Evolutionary conservation across 2,797 vertebrate genomes (phyloP).

Genomic region (Leucoraja ocellata): DNA sequence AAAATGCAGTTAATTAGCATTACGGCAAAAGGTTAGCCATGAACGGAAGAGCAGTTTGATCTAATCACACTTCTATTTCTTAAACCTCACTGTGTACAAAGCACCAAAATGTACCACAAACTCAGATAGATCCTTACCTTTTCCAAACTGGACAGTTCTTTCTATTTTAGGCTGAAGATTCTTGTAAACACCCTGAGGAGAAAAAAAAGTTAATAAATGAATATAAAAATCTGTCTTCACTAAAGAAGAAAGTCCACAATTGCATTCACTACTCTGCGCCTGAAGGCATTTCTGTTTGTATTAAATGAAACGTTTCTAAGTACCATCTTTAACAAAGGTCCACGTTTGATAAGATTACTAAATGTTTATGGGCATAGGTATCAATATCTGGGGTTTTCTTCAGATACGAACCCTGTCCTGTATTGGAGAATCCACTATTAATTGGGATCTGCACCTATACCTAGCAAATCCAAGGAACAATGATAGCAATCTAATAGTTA

Average conservation of each 20-base stretch:
- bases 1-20: no score
- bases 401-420: neutral
- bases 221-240: neutral
- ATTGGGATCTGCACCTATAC: neutral
- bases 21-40: no score
- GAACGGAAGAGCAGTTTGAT: no score
- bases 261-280: no score
- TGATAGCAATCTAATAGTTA: neutral
- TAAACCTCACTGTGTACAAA: neutral
- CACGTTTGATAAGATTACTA: neutral
- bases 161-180: constrained; percentile 66
- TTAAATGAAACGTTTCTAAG: neutral
- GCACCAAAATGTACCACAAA: neutral
- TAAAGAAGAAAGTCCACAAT: no score
- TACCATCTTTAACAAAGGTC: neutral
- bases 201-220: constrained; percentile 35
- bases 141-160: constrained; percentile 57
- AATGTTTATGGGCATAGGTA: no score
- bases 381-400: neutral
- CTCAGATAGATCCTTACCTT: constrained; percentile 61
- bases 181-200: constrained; percentile 62
- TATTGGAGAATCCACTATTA: neutral
- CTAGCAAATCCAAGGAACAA: neutral
- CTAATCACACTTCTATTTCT: no score
- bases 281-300: neutral